Percentiles rank a stretch among this genome's conserved stretches.
These are phyloP conservation scores for Congeria kusceri DNA, from an alignment of 2,888 invertebrate genomes.

Conservation along the genomic window DNA sequence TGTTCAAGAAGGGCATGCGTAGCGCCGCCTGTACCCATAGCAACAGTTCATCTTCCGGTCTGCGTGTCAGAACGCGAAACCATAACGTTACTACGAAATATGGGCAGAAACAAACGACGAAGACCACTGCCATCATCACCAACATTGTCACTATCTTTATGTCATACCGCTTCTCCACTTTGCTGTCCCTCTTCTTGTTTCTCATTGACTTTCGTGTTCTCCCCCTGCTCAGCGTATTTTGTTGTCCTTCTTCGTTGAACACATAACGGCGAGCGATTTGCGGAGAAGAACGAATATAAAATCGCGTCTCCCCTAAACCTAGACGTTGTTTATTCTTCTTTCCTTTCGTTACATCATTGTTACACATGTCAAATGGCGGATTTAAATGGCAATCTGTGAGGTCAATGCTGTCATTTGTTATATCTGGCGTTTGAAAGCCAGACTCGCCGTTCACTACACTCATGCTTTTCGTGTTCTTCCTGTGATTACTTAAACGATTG, in stretches of 20 bases:
- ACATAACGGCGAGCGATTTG: too few relatives aligned
- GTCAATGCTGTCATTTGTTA: neutral
- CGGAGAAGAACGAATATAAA: too few relatives aligned
- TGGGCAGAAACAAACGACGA: neutral
- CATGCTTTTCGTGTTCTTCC: neutral
- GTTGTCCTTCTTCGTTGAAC: too few relatives aligned
- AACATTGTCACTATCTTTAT: neutral
- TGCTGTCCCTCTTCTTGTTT: too few relatives aligned
- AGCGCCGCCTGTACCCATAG: neutral
- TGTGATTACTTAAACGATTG: neutral
- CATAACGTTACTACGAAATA: neutral
- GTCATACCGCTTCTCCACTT: neutral
- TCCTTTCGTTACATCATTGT: too few relatives aligned
- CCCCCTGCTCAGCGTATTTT: too few relatives aligned
- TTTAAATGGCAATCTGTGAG: too few relatives aligned
- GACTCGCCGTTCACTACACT: neutral
- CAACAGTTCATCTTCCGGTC: neutral
- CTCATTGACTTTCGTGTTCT: too few relatives aligned
- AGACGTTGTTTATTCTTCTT: too few relatives aligned
- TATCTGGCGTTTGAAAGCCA: neutral
- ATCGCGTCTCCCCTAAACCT: too few relatives aligned
- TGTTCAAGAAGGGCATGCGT: neutral
- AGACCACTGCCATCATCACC: neutral
- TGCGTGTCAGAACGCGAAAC: neutral
- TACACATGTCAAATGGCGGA: too few relatives aligned